Conservation (phyloP, 2,113 vertebrate species). For the Oophaga pumilio region DNA sequence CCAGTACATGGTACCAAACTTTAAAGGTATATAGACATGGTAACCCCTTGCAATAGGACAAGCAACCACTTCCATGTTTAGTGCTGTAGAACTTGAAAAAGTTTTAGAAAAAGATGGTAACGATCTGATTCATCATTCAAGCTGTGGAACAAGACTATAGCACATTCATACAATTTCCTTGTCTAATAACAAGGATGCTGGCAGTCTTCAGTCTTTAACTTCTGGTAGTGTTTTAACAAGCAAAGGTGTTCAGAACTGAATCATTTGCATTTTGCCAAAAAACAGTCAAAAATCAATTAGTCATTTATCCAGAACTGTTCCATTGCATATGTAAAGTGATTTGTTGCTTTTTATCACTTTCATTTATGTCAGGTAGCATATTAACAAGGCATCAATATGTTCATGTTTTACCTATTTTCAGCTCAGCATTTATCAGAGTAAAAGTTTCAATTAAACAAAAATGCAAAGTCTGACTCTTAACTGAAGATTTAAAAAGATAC, state of each 20-base stretch:
- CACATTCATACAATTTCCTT: conserved; percentile 45
- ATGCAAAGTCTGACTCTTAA: background rate
- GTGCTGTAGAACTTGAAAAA: background rate
- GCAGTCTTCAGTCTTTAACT: conserved; percentile 37
- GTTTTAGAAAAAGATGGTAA: conserved; percentile 38
- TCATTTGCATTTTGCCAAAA: conserved; percentile 46
- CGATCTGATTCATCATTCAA: conserved; percentile 38
- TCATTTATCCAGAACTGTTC: background rate
- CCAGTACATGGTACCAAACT: too few species aligned
- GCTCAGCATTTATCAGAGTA: background rate
- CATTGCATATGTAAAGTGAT: background rate
- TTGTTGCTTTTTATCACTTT: conserved; percentile 2
- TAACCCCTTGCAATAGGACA: too few species aligned
- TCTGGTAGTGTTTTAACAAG: conserved; percentile 56
- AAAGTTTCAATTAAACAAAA: conserved; percentile 1
- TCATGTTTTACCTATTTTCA: background rate
- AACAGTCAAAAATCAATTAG: conserved; percentile 26
- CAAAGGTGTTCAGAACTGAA: conserved; percentile 51
- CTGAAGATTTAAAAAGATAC: background rate
- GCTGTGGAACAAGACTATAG: conserved; percentile 32
- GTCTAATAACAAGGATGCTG: conserved; percentile 43
- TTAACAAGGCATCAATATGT: background rate
- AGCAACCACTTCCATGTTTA: background rate
- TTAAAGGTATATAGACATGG: too few species aligned
- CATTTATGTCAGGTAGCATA: background rate